These are phyloP conservation scores for Amorpha juglandis DNA, from an alignment of 2,888 invertebrate genomes.

Conservation along the genomic window DNA sequence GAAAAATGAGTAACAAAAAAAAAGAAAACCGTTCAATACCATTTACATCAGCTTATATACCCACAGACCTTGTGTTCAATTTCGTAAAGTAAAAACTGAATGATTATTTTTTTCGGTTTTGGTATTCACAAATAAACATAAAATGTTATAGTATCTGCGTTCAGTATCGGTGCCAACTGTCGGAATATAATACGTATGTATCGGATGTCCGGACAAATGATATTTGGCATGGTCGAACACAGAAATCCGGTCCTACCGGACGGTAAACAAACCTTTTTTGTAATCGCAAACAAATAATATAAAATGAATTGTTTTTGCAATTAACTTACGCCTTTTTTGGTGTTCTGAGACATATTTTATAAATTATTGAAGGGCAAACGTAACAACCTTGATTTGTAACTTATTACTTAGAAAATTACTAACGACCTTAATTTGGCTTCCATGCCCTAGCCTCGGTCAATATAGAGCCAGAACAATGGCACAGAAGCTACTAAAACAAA, in stretches of 20 bases:
- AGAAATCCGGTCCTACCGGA: constrained; percentile 4
- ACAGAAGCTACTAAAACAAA: too few relatives aligned
- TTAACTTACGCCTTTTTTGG: not conserved
- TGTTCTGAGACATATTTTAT: not conserved
- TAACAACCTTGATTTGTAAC: too few relatives aligned
- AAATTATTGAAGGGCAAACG: too few relatives aligned
- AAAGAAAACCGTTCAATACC: not conserved
- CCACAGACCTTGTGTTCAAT: not conserved
- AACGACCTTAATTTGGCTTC: too few relatives aligned
- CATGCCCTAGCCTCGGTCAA: too few relatives aligned
- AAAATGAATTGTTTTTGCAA: not conserved
- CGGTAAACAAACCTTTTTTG: constrained; percentile 9
- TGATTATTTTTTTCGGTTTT: not conserved
- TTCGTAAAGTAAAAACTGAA: not conserved
- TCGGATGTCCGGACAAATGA: constrained; percentile 37
- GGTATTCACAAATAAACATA: not conserved
- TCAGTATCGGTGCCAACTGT: constrained; percentile 6
- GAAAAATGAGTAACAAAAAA: not conserved
- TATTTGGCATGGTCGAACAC: constrained; percentile 33
- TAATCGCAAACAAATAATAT: not conserved
- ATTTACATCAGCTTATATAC: not conserved
- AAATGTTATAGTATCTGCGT: not conserved
- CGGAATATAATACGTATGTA: constrained; percentile 9
- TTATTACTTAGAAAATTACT: too few relatives aligned
- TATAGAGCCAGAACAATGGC: too few relatives aligned